Evolutionary conservation across 2,113 vertebrate genomes (phyloP).

Genomic region (Cnemophilus loriae): DNA sequence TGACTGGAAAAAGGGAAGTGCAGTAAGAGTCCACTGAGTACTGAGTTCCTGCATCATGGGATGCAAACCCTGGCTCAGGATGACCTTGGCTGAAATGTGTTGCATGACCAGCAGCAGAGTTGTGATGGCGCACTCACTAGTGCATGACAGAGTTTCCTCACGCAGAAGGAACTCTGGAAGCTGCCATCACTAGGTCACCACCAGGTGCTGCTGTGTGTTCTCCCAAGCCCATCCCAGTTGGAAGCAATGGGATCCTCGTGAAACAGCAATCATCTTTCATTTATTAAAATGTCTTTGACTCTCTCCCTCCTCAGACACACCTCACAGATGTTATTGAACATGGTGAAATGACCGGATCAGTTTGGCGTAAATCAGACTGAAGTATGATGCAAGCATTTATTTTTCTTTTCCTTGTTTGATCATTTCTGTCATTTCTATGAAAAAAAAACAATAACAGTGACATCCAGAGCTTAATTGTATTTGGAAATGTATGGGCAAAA

Average conservation of each 20-base stretch:
- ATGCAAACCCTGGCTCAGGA: not conserved
- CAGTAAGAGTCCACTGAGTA: not conserved
- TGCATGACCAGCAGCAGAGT: not conserved
- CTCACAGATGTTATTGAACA: not conserved
- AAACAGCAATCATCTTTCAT: not conserved
- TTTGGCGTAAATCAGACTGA: not conserved
- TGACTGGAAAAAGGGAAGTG: not conserved
- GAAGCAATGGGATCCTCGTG: not conserved
- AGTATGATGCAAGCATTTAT: not conserved
- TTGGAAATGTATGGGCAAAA: not conserved
- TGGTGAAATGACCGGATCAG: not conserved
- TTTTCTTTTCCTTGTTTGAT: not conserved
- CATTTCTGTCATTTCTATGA: not conserved
- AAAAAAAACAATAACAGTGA: not conserved
- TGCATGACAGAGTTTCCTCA: not conserved
- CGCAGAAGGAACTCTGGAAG: not conserved
- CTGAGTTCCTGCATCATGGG: not conserved
- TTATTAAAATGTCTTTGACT: not conserved
- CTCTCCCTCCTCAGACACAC: not conserved
- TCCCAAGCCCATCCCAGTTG: not conserved
- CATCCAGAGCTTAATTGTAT: not conserved
- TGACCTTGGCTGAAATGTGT: not conserved
- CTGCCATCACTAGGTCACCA: not conserved
- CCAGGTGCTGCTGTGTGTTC: not conserved
- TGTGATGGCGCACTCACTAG: not conserved